A percentile compares a stretch with the other conserved stretches of the same genome.
These are phyloP conservation scores for Rhynchotus rufescens DNA, from an alignment of 2,797 vertebrate genomes.

Conservation along the genomic window DNA sequence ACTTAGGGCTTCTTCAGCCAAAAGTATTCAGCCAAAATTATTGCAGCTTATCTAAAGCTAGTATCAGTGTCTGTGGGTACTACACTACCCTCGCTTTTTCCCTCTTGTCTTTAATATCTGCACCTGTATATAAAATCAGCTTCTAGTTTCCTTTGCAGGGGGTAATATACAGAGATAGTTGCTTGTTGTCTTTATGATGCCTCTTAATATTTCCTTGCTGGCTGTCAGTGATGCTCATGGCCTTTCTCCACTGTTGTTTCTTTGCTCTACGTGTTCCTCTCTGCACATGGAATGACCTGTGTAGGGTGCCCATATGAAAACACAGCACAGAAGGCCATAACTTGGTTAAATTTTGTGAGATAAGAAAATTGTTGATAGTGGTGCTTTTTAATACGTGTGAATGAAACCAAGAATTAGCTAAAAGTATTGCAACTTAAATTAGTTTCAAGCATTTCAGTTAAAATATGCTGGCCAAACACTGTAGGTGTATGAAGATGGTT, in stretches of 20 bases:
- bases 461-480: not conserved
- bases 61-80: not conserved
- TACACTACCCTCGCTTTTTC: not conserved
- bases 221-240: not conserved
- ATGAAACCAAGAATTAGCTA: not conserved
- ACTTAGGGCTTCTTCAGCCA: not conserved
- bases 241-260: rapidly evolving
- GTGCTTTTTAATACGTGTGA: not conserved
- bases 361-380: not conserved
- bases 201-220: not conserved
- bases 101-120: not conserved
- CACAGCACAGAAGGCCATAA: not conserved
- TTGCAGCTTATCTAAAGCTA: not conserved
- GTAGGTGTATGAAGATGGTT: not conserved
- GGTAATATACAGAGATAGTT: not conserved
- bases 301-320: rapidly evolving
- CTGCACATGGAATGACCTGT: not conserved
- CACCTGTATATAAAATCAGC: not conserved
- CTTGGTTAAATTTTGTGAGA: not conserved
- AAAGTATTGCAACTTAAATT: too few relatives aligned
- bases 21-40: not conserved
- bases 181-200: not conserved
- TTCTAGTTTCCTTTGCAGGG: not conserved
- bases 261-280: not conserved
- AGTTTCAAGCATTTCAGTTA: not conserved